phyloP scores from a whole-genome alignment of 2,113 vertebrate species.

The Platichthys stellatus region DNA sequence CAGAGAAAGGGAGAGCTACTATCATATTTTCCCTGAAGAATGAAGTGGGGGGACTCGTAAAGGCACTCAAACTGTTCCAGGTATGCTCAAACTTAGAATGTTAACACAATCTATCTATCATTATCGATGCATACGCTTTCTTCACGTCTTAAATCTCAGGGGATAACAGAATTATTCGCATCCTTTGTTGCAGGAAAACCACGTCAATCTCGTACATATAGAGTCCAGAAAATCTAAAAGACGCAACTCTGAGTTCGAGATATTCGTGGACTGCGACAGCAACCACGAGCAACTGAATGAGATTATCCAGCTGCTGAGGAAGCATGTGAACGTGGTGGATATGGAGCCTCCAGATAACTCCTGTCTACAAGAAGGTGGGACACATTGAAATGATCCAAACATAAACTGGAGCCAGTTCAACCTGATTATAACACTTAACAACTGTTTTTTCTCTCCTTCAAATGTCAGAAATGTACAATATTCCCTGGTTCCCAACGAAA shows the following conservation, averaged over 20 bases:
- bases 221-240: slow-evolving; percentile 95
- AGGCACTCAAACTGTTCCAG: slow-evolving; percentile 96
- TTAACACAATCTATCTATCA: background rate
- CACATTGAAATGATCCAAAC: background rate
- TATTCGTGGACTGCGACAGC: slow-evolving; percentile 96
- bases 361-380: slow-evolving; percentile 80
- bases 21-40: slow-evolving; percentile 97
- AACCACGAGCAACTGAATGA: slow-evolving; percentile 93
- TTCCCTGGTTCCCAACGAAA: slow-evolving; percentile 97
- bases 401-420: background rate
- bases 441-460: slow-evolving; percentile 19
- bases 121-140: background rate
- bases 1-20: slow-evolving; percentile 87
- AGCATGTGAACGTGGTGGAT: slow-evolving; percentile 88
- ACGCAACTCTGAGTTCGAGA: slow-evolving; percentile 96
- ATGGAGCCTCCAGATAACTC: slow-evolving; percentile 87
- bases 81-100: slow-evolving; percentile 69
- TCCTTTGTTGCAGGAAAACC: slow-evolving; percentile 88
- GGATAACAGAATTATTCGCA: background rate
- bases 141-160: background rate
- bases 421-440: background rate
- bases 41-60: slow-evolving; percentile 95
- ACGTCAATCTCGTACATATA: slow-evolving; percentile 94
- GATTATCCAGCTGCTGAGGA: slow-evolving; percentile 91
- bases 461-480: slow-evolving; percentile 85